These are phyloP conservation scores for Catotricha subobsoleta DNA, from an alignment of 2,888 invertebrate genomes.

Conservation along the genomic window DNA sequence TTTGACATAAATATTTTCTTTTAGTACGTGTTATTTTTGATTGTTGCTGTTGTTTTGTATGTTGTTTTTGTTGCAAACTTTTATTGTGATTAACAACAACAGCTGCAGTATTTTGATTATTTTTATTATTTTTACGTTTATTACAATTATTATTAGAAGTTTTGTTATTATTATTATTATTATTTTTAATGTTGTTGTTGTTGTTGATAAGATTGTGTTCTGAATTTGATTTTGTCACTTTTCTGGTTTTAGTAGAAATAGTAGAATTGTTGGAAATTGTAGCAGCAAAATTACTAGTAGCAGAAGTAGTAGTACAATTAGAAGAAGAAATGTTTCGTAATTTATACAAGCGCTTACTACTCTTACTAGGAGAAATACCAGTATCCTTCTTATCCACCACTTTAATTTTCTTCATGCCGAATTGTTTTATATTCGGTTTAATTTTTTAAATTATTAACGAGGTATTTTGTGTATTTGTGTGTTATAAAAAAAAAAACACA, in stretches of 20 bases:
- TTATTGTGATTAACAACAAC: background rate
- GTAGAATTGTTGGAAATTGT: background rate
- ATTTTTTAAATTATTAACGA: no score
- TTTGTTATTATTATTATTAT: background rate
- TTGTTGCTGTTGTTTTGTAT: background rate
- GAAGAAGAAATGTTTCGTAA: background rate
- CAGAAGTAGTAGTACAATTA: background rate
- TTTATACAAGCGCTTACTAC: background rate
- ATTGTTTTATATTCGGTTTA: no score
- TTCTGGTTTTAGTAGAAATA: background rate
- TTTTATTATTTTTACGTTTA: background rate
- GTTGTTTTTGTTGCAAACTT: background rate
- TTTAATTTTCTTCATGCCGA: no score
- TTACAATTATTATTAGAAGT: background rate
- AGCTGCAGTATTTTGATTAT: background rate
- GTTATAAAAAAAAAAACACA: no score
- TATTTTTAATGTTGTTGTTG: background rate
- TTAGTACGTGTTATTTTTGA: constrained; percentile 2
- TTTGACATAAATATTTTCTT: constrained; percentile 35
- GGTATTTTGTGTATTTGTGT: no score
- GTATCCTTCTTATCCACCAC: no score
- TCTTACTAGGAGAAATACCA: no score
- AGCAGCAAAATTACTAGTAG: background rate
- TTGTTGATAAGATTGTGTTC: background rate
- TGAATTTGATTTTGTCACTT: background rate